Evolutionary conservation across 2,113 vertebrate species (phyloP), one percentile per base, ranked within the genome.

Genomic region (Drymodes brunneopygia): DNA sequence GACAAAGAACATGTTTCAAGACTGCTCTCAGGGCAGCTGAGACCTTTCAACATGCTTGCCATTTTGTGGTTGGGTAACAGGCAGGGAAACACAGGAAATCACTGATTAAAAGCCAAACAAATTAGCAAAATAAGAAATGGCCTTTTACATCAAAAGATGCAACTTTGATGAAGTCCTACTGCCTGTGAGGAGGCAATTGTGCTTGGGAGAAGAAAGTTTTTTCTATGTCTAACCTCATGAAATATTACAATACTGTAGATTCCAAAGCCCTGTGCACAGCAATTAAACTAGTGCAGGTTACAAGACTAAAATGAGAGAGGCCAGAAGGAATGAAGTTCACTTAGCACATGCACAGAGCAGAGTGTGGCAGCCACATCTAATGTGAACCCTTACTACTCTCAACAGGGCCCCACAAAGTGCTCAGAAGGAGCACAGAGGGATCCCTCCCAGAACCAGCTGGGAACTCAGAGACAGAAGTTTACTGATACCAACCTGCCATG

Each of bases 91-190:
- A 83, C 14, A 54, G 56, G 65, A 90, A 93, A 86, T 13, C 64
- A 53, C 51, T 90, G 60, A 91, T 90, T 82, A 93, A 90, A 96
- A 92, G 50, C 48, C 60, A 83, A 88, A 70, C 40, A 82, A 88
- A 83, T 84, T 64, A 83, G 74, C 67, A 66, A 94, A 90, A 58
- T 44, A 73, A 70, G 92, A 86, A 93, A 88, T 36, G 17, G 25
- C 35, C 44, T 74, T 86, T 71, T 86, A 86, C 81, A 94, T 81
- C 72, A 90, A 92, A 89, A 70, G 51, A 31, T 93, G 62, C 27
- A 53, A 11, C 24, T 83, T 60, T 61, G 74, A 67, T 20, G 11
- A 94, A 78, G 42, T 70, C 71, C 42, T 61, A 56, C 29, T 62
- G 74, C 62, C 47, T 45, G 6, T 7, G 27, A 12, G 28, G 16